These are phyloP conservation scores for Bradypus variegatus DNA, from an alignment of 2,797 vertebrate species.

Conservation along the genomic window DNA sequence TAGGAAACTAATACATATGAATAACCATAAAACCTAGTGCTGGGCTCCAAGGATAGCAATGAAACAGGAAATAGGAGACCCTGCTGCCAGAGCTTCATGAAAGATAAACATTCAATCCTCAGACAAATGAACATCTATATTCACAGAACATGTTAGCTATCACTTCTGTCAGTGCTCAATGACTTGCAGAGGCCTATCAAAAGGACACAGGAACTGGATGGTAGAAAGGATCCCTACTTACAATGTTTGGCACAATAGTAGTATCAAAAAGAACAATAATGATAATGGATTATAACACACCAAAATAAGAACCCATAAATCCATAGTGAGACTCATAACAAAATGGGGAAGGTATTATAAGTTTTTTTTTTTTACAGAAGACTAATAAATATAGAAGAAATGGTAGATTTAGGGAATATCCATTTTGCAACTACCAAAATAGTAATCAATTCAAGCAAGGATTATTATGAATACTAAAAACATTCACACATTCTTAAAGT, in stretches of 20 bases:
- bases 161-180: neutral
- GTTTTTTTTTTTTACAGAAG: too few species aligned
- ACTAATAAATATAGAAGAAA: too few species aligned
- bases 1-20: too few species aligned
- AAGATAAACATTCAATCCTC: neutral
- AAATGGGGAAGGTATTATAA: neutral
- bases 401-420: neutral
- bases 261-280: too few species aligned
- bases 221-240: neutral
- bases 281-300: too few species aligned
- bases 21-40: too few species aligned
- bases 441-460: neutral
- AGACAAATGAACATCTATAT: neutral
- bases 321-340: too few species aligned
- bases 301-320: too few species aligned
- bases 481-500: neutral
- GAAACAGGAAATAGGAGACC: neutral
- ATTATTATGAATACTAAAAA: neutral
- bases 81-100: neutral
- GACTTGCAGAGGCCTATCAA: neutral
- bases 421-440: neutral
- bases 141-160: neutral
- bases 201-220: neutral
- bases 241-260: too few species aligned
- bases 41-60: neutral